These are phyloP conservation scores for Orchestia grillus DNA, from an alignment of 1,140 invertebrate species.

Conservation along the genomic window DNA sequence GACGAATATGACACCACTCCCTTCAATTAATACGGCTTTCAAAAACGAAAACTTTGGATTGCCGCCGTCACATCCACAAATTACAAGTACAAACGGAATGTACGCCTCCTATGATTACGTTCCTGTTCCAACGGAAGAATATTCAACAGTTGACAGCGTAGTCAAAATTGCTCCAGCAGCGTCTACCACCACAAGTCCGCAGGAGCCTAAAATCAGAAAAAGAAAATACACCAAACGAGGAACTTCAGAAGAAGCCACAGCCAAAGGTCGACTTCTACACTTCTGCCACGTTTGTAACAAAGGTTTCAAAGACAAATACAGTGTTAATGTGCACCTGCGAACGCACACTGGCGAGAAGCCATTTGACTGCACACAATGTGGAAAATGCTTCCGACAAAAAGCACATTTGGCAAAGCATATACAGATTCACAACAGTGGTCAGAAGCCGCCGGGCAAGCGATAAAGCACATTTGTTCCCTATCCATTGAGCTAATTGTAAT, in stretches of 20 bases:
- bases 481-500: conserved; percentile 26
- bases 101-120: conserved; percentile 66
- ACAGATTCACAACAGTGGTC: conserved; percentile 86
- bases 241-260: conserved; percentile 63
- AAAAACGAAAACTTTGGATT: conserved; percentile 65
- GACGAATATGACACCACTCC: conserved; percentile 67
- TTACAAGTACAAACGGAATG: conserved; percentile 67
- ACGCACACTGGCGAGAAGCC: conserved; percentile 93
- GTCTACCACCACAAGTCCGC: conserved; percentile 58
- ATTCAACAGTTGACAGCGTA: conserved; percentile 62
- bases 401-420: conserved; percentile 98
- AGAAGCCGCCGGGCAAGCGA: conserved; percentile 67
- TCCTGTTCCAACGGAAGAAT: conserved; percentile 62
- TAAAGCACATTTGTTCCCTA: conserved; percentile 51
- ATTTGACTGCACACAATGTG: conserved; percentile 88
- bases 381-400: conserved; percentile 94
- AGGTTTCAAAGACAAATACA: conserved; percentile 94
- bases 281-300: conserved; percentile 93
- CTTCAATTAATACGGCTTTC: conserved; percentile 65
- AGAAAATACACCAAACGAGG: conserved; percentile 68
- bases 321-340: conserved; percentile 90
- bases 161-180: conserved; percentile 66
- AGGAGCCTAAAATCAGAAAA: conserved; percentile 65
- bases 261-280: conserved; percentile 80
- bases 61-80: conserved; percentile 64